phyloP scores from a whole-genome alignment of 2,888 invertebrate genomes.

The Urechis unicinctus region DNA sequence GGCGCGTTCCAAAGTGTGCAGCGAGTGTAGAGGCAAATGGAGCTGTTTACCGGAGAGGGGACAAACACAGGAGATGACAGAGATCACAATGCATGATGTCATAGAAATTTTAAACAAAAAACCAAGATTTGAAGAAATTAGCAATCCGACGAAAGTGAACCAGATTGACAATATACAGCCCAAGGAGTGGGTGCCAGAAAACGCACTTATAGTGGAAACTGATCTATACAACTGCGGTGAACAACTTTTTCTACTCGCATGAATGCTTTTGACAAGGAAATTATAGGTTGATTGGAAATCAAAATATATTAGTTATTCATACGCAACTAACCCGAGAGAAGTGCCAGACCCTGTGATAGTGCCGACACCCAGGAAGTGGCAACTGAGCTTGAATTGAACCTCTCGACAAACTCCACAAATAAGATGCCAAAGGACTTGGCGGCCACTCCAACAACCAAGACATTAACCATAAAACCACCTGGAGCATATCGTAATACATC shows the following conservation, averaged over 20 bases:
- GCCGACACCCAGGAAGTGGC: slow-evolving; percentile 6
- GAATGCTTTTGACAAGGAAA: too few species aligned
- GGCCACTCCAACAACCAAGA: slow-evolving; percentile 17
- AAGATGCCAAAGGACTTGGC: slow-evolving; percentile 28
- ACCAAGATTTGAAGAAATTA: too few species aligned
- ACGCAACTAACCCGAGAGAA: slow-evolving; percentile 5
- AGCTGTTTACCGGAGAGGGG: slow-evolving; percentile 1
- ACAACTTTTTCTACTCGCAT: too few species aligned
- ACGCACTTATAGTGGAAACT: too few species aligned
- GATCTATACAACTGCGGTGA: too few species aligned
- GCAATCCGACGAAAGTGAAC: too few species aligned
- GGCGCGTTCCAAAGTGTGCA: not conserved
- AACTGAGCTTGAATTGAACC: slow-evolving; percentile 11
- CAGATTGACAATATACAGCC: too few species aligned
- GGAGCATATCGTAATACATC: not conserved
- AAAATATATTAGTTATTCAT: too few species aligned
- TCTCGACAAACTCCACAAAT: slow-evolving; percentile 26
- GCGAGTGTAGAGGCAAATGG: slow-evolving; percentile 4
- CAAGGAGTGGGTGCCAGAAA: too few species aligned
- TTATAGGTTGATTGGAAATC: too few species aligned
- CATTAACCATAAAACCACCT: slow-evolving; percentile 10
- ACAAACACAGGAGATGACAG: too few species aligned
- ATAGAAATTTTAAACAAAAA: not conserved
- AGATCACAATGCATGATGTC: not conserved
- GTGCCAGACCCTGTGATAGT: slow-evolving; percentile 3